These are phyloP conservation scores for Sepioteuthis lessoniana DNA, from an alignment of 2,888 invertebrate genomes.

Conservation along the genomic window DNA sequence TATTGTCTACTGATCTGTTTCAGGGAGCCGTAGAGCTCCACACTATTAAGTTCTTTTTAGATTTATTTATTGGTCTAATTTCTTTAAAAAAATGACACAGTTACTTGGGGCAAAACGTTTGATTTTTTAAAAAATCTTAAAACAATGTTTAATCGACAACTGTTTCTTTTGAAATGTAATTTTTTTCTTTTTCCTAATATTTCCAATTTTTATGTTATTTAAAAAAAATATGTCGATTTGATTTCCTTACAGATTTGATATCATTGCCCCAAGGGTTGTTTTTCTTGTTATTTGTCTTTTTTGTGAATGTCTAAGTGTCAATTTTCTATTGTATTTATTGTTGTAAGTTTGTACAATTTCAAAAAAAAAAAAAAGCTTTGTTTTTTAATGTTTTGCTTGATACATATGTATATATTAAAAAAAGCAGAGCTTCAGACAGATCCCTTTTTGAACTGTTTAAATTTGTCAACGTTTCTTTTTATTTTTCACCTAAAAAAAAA, in stretches of 20 bases:
- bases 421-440: background rate
- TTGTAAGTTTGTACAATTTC: background rate
- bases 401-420: too few species aligned
- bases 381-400: too few species aligned
- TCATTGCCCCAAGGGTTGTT: background rate
- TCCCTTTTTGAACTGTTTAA: background rate
- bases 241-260: too few species aligned
- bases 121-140: background rate
- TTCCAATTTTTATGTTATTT: background rate
- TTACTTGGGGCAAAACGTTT: background rate
- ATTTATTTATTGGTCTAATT: background rate
- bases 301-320: background rate
- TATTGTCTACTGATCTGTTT: background rate
- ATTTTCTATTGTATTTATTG: background rate
- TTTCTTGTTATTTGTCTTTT: too few species aligned
- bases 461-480: background rate
- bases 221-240: background rate
- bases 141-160: background rate
- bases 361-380: too few species aligned
- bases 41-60: background rate
- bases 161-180: background rate
- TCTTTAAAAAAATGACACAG: background rate
- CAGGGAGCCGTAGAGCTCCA: slow-evolving; percentile 11
- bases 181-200: background rate
- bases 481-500: background rate